These are phyloP conservation scores for Sakesphorus luctuosus DNA, from an alignment of 2,113 vertebrate species.

Conservation along the genomic window DNA sequence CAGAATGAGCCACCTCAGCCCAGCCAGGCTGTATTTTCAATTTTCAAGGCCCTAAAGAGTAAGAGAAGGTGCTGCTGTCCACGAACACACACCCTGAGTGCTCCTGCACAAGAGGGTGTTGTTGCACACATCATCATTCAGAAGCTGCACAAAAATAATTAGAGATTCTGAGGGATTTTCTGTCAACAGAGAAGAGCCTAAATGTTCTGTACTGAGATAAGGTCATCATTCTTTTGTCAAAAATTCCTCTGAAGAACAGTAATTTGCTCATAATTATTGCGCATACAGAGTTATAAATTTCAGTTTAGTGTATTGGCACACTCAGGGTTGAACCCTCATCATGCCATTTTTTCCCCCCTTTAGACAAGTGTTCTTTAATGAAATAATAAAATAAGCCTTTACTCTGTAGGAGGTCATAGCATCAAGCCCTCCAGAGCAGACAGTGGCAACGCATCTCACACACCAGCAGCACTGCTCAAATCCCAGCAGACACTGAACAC, in stretches of 20 bases:
- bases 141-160: conserved; percentile 66
- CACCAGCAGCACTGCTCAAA: background rate
- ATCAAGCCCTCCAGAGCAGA: background rate
- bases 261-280: conserved; percentile 55
- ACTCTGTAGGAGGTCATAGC: background rate
- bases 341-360: background rate
- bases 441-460: background rate
- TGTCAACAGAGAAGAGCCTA: conserved; percentile 47
- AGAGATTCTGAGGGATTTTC: conserved; percentile 63
- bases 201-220: conserved; percentile 37
- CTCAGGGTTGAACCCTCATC: background rate
- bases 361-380: background rate
- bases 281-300: conserved; percentile 42
- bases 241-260: conserved; percentile 51
- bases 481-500: background rate
- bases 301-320: background rate
- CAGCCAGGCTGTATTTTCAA: background rate
- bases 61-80: background rate
- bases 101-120: background rate
- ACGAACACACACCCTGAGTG: fast-evolving
- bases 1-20: background rate
- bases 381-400: background rate
- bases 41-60: background rate
- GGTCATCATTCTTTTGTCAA: conserved; percentile 50
- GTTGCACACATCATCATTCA: conserved; percentile 14